Evolutionary conservation across 2,888 invertebrate genomes (phyloP).

Genomic region (Lasiommata megera): DNA sequence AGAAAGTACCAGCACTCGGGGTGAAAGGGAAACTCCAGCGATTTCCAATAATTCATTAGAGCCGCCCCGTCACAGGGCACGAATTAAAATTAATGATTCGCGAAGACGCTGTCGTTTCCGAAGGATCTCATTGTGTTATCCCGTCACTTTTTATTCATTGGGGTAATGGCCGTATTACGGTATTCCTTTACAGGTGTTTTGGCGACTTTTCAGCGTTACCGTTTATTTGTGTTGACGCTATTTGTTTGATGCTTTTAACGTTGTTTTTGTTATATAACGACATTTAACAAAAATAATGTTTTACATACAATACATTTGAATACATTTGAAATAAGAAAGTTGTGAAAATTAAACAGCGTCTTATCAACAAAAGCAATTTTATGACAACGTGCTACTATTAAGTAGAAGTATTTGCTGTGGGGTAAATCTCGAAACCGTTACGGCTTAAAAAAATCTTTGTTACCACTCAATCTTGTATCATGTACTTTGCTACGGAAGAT

Average conservation of each 20-base stretch:
- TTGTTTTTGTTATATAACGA: too few species aligned
- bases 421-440: too few species aligned
- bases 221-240: conserved; percentile 33
- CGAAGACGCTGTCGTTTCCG: conserved; percentile 64
- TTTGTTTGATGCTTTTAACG: conserved; percentile 1
- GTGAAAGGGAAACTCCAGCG: conserved; percentile 58
- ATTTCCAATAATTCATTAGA: conserved; percentile 81
- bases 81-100: conserved; percentile 82
- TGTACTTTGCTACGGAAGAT: too few species aligned
- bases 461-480: too few species aligned
- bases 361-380: too few species aligned
- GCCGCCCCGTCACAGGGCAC: conserved; percentile 69
- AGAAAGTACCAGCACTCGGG: conserved; percentile 66
- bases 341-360: too few species aligned
- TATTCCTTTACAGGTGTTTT: conserved; percentile 64
- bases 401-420: too few species aligned
- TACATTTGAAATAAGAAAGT: too few species aligned
- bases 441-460: too few species aligned
- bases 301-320: too few species aligned
- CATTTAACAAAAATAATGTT: too few species aligned
- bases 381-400: too few species aligned
- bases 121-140: conserved; percentile 68
- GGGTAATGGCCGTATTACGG: conserved; percentile 58
- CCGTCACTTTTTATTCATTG: conserved; percentile 71
- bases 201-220: conserved; percentile 48